phyloP scores from a whole-genome alignment of 2,797 vertebrate genomes.

The Paratrypauchen microcephalus region DNA sequence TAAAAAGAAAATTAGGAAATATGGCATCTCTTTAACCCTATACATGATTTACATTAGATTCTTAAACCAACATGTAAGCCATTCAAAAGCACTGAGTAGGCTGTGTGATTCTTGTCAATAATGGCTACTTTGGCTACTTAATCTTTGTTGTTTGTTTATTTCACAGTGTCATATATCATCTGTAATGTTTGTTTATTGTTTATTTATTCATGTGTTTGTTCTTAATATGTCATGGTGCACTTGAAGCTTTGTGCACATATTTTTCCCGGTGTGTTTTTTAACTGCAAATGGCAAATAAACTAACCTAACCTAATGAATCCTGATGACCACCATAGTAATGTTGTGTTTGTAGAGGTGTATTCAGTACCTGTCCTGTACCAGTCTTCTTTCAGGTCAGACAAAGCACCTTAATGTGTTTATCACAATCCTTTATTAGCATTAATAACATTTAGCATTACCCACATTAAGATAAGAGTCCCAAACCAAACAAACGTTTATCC shows the following conservation, averaged over 20 bases:
- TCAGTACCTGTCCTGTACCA: neutral
- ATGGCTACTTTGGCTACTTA: too few relatives aligned
- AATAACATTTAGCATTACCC: neutral
- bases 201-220: neutral
- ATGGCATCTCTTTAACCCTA: slow-evolving; percentile 10
- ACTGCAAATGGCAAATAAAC: too few relatives aligned
- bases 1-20: slow-evolving; percentile 18
- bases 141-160: too few relatives aligned
- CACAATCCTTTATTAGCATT: neutral
- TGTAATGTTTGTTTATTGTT: too few relatives aligned
- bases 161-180: too few relatives aligned
- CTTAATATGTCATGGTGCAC: neutral
- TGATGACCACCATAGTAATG: neutral
- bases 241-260: too few relatives aligned
- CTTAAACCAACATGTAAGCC: neutral
- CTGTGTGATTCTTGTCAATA: neutral
- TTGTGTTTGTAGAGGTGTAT: neutral
- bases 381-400: neutral
- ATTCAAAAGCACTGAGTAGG: slow-evolving; percentile 3
- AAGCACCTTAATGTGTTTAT: slow-evolving; percentile 3
- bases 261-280: too few relatives aligned
- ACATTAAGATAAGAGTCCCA: too few relatives aligned
- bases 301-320: neutral
- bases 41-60: slow-evolving; percentile 1
- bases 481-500: neutral